phyloP scores from a whole-genome alignment of 2,797 vertebrate genomes.

The Heteromormyrus szaboi region DNA sequence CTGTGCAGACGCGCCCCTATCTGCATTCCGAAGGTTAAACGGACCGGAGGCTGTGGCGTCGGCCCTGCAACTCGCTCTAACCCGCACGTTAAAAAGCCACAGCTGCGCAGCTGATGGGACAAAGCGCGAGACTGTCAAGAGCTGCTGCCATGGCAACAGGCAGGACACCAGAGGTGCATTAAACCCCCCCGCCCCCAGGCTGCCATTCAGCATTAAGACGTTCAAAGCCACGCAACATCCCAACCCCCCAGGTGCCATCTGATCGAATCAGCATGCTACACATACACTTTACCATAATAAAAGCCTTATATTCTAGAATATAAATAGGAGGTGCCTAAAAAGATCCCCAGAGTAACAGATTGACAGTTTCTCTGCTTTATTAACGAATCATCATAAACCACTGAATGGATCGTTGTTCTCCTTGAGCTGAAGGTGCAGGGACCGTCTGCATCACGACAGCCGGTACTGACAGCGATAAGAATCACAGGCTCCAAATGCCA shows the following conservation, averaged over 20 bases:
- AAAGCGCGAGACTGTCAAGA: slow-evolving; percentile 9
- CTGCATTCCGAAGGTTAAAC: slow-evolving; percentile 24
- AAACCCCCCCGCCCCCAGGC: background rate
- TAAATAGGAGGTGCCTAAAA: background rate
- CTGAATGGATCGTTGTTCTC: background rate
- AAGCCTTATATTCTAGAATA: background rate
- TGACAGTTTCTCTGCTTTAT: background rate
- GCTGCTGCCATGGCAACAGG: slow-evolving; percentile 16
- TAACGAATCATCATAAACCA: background rate
- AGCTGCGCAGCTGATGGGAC: background rate
- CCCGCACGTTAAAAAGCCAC: background rate
- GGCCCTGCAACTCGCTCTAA: background rate
- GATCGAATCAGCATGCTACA: background rate
- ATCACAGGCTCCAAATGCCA: background rate
- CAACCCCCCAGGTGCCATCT: background rate
- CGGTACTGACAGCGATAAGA: background rate
- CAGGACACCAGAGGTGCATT: background rate
- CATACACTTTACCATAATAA: background rate
- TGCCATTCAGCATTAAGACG: background rate
- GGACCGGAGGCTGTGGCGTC: background rate
- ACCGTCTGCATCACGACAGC: background rate
- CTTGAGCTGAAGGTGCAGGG: background rate
- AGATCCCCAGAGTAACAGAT: background rate
- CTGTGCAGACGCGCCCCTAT: background rate
- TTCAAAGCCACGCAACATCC: background rate